Evolutionary conservation across 2,888 invertebrate species (phyloP).

Genomic region (Byasa hedistus): DNA sequence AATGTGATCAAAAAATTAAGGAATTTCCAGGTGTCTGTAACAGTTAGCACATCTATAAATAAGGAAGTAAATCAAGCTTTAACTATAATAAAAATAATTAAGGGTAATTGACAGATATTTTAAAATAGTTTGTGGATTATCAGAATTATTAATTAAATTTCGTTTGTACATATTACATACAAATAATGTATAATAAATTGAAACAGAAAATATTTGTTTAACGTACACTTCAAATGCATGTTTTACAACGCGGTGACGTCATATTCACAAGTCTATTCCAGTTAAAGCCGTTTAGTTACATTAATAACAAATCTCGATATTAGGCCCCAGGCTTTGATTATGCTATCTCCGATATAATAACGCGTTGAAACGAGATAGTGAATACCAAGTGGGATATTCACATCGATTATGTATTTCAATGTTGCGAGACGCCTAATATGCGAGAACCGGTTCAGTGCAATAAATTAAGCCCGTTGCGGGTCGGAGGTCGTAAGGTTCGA

Average conservation of each 20-base stretch:
- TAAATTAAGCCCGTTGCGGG: conserved; percentile 50
- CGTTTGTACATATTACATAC: too few relatives aligned
- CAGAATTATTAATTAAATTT: too few relatives aligned
- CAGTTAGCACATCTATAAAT: too few relatives aligned
- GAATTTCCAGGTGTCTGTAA: too few relatives aligned
- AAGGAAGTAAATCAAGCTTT: too few relatives aligned
- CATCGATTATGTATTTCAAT: conserved; percentile 38
- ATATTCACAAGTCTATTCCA: neutral
- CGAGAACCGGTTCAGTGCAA: conserved; percentile 54
- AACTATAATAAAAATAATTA: too few relatives aligned
- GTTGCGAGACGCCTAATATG: conserved; percentile 42
- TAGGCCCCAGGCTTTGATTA: neutral
- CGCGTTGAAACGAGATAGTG: conserved; percentile 26
- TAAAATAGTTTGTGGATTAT: too few relatives aligned
- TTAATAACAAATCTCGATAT: conserved; percentile 6
- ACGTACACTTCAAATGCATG: neutral
- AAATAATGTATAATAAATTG: neutral
- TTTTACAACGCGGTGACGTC: neutral
- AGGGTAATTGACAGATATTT: too few relatives aligned
- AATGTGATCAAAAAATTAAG: too few relatives aligned
- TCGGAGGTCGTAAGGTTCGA: conserved; percentile 49
- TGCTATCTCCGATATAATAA: neutral
- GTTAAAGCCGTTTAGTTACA: conserved; percentile 5
- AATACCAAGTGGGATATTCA: conserved; percentile 34
- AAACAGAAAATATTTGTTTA: neutral